Base-by-base conservation (phyloP, 2,113 vertebrate species). In the Triplophysa dalaica region DNA sequence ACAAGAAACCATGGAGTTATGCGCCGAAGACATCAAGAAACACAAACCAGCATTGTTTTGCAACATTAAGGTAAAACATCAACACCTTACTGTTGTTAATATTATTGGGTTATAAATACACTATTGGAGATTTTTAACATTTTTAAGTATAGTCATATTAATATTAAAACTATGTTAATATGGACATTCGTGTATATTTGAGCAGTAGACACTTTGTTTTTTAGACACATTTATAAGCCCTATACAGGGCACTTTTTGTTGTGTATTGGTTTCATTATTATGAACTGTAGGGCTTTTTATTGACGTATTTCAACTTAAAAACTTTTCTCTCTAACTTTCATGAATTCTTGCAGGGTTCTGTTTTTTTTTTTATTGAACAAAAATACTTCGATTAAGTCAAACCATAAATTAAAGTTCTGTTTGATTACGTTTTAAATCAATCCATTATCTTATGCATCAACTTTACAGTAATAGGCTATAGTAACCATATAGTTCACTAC, bases 41-140 rank as follows among this genome's bases (percentile, higher is more conserved):
- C 41, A 80, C 0, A 79, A 81, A 69, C 61, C 72, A 1, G 54
- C 82, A 19, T 0, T 74, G 4, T 80, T 84, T 85, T 78, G 64
- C 83, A 91, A 85, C 87, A 87, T 93, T 2, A 93, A 93, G 92
- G 92, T 93, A 89, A 38, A 64, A 64, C 48, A 7, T 62, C 14
- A 50, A 12, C 14, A 56, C 17, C 19, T 73, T 21, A 4, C 61
- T 11, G 33, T 2, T 54, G 21, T 3, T 72, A 68, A 9, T 74
- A 72, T 11, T 63, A 70, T 4, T 29, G 9, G 8, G 6, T 26
- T 26, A n/a, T 38, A 60, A 22, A 33, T 13, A 33, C 12, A 63
- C 13, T 64, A 41, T 29, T 65, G 41, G 1, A 6, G n/a, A 61
- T 12, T 0, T 26, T 17, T 9, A 3, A 19, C 5, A 1, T 33